Evolutionary conservation across 2,797 vertebrate species (phyloP).

Genomic region (Emydoidea blandingii): DNA sequence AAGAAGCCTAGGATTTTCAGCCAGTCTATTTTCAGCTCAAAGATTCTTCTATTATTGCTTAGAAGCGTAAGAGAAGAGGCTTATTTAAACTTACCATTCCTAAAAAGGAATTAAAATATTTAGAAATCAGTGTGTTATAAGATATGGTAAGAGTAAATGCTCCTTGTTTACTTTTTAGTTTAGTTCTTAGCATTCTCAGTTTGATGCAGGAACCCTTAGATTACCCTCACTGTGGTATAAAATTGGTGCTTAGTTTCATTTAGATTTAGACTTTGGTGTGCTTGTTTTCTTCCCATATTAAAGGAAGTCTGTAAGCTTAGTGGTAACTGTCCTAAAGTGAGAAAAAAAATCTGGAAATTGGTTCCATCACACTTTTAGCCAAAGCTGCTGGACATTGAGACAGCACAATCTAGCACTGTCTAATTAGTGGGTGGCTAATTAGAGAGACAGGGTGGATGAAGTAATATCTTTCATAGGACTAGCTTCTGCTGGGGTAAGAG

Average conservation of each 20-base stretch:
- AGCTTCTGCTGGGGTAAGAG: no score
- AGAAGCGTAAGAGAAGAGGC: accelerated
- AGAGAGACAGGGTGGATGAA: no score
- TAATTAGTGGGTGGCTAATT: not conserved
- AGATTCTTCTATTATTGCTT: not conserved
- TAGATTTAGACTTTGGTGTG: not conserved
- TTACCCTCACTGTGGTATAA: not conserved
- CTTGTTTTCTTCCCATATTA: not conserved
- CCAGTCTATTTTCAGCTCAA: not conserved
- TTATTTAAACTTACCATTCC: not conserved
- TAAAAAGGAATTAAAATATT: not conserved
- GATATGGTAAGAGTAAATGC: not conserved
- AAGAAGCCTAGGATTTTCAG: not conserved
- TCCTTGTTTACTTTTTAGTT: not conserved
- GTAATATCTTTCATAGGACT: no score
- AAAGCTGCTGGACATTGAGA: not conserved
- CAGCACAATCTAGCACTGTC: not conserved
- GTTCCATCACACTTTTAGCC: not conserved
- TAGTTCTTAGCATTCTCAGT: not conserved
- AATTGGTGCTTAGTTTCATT: not conserved
- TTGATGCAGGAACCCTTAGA: not conserved
- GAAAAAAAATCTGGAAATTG: not conserved
- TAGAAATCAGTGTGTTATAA: not conserved
- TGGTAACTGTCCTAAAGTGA: no score
- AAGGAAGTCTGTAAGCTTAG: no score